A percentile compares a stretch with the other conserved stretches of the same genome.
Evolutionary conservation across 2,797 vertebrate species (phyloP).

Genomic region (Hypotaenidia philippensis): DNA sequence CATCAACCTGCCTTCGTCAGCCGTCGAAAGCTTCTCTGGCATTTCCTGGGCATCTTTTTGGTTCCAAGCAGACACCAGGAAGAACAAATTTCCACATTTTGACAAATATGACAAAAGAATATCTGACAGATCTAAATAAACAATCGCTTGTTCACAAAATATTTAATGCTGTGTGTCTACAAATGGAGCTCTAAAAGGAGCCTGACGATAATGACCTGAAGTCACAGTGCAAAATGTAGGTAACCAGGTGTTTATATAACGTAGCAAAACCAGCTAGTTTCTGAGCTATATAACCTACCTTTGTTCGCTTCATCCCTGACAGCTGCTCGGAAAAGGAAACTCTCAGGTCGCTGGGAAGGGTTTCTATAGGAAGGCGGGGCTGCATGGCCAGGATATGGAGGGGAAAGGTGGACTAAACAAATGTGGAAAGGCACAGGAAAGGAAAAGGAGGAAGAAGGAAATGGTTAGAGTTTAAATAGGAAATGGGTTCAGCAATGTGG

Average conservation of each 20-base stretch:
- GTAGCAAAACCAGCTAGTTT: background rate
- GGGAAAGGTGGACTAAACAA: conserved; percentile 82
- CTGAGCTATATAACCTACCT: conserved; percentile 80
- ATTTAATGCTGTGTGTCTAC: background rate
- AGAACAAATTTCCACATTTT: background rate
- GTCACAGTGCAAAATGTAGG: background rate
- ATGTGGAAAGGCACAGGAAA: conserved; percentile 60
- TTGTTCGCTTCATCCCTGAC: conserved; percentile 89
- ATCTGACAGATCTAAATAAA: background rate
- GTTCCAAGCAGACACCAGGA: background rate
- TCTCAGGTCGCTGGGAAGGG: conserved; percentile 87
- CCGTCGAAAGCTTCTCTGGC: background rate
- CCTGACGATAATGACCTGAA: background rate
- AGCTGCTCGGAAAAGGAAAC: conserved; percentile 90
- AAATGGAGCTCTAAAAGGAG: background rate
- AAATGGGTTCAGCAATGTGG: conserved; percentile 58
- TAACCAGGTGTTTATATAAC: background rate
- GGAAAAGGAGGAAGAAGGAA: conserved; percentile 62
- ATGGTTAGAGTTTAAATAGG: conserved; percentile 54
- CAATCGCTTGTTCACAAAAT: background rate
- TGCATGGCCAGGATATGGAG: conserved; percentile 84
- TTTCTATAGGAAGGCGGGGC: conserved; percentile 81
- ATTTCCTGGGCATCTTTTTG: background rate
- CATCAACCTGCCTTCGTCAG: background rate
- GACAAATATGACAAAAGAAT: background rate